Conservation (phyloP, 2,797 vertebrate genomes). For the Cyprinodon diabolis region DNA sequence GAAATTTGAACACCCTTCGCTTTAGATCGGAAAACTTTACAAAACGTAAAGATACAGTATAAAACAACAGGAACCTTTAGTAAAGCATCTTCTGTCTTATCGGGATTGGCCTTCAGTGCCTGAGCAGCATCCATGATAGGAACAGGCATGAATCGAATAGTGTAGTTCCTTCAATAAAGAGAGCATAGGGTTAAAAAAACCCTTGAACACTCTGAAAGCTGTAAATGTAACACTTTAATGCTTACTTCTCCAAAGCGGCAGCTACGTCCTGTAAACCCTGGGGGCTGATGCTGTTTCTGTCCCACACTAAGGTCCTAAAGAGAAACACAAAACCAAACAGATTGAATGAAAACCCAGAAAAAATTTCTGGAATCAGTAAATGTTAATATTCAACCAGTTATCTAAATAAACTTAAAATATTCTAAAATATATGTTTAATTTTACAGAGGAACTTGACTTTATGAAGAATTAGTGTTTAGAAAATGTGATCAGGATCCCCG, state of each 20-base stretch:
- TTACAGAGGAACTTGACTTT: background rate
- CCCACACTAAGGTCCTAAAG: constrained; percentile 93
- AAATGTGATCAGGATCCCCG: too few relatives aligned
- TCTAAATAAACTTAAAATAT: background rate
- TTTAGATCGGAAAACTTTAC: background rate
- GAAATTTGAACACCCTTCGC: fast-evolving
- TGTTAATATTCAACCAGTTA: background rate
- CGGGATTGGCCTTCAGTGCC: constrained; percentile 92
- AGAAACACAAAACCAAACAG: constrained; percentile 9
- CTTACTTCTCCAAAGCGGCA: constrained; percentile 95
- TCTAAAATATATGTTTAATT: background rate
- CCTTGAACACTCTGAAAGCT: background rate
- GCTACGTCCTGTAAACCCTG: constrained; percentile 97
- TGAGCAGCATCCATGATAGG: constrained; percentile 96
- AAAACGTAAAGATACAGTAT: too few relatives aligned
- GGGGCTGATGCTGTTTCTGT: constrained; percentile 91
- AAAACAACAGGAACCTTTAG: constrained; percentile 82
- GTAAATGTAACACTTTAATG: constrained; percentile 13
- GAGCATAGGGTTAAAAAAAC: background rate
- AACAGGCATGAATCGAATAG: constrained; percentile 95
- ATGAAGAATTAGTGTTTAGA: background rate
- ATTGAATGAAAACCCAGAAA: background rate
- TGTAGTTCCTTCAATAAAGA: constrained; percentile 87
- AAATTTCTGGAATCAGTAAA: background rate
- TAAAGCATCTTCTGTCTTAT: constrained; percentile 95